Conservation (phyloP, 2,113 vertebrate species). For the Rhodinocichla rosea region DNA sequence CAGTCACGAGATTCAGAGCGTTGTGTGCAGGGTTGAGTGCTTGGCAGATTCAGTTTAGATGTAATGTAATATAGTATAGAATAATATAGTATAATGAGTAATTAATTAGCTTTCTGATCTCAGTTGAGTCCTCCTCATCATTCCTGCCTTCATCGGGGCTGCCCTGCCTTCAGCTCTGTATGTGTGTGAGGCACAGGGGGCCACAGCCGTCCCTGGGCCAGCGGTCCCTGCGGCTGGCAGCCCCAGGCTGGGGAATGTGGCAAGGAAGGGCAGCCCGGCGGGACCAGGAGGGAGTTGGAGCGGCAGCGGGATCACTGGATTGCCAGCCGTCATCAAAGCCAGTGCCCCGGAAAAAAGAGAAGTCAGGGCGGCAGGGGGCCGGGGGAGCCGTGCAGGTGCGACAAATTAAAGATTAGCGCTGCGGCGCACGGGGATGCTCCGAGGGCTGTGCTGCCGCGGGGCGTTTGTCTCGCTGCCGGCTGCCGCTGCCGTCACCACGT, state of each 20-base stretch:
- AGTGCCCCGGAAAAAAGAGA: neutral
- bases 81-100: no score
- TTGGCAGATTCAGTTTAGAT: no score
- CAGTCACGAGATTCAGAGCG: no score
- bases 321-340: neutral
- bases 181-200: neutral
- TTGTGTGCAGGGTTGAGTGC: no score
- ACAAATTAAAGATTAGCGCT: slow-evolving; percentile 41
- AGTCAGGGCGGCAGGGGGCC: neutral
- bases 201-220: rapidly evolving
- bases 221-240: rapidly evolving
- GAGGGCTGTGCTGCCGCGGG: neutral
- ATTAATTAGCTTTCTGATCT: no score
- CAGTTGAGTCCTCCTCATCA: no score
- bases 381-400: slow-evolving; percentile 11
- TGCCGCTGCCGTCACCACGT: neutral
- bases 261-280: neutral
- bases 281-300: neutral
- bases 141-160: no score
- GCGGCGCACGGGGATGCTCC: neutral
- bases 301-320: neutral
- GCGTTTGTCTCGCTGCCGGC: neutral
- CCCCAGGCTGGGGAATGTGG: no score
- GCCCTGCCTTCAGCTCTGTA: no score
- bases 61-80: no score